phyloP scores from a whole-genome alignment of 2,113 vertebrate genomes.

The mouse (Mus musculus) region GRCm39 chrX:136211501-136212000 shows the following conservation, averaged over 20 bases:
- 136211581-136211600: constrained; percentile 43
- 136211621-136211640: constrained; percentile 15
- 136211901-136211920: neutral
- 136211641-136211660: neutral
- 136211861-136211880: neutral
- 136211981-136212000: neutral
- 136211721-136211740: constrained; percentile 24
- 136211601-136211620: constrained; percentile 47
- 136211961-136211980: neutral
- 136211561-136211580: neutral
- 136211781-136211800: neutral
- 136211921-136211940: neutral
- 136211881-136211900: neutral
- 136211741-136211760: neutral
- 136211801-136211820: neutral
- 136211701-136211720: neutral
- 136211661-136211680: constrained; percentile 4
- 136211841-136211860: neutral
- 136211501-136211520: constrained; percentile 33
- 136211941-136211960: neutral
- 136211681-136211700: neutral
- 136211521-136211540: constrained; percentile 33
- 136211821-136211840: neutral
- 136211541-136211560: constrained; percentile 35
- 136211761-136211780: neutral